Percentiles rank a stretch among this genome's conserved stretches.
These are phyloP conservation scores for Altica lythri DNA, from an alignment of 2,888 invertebrate genomes.

Conservation along the genomic window DNA sequence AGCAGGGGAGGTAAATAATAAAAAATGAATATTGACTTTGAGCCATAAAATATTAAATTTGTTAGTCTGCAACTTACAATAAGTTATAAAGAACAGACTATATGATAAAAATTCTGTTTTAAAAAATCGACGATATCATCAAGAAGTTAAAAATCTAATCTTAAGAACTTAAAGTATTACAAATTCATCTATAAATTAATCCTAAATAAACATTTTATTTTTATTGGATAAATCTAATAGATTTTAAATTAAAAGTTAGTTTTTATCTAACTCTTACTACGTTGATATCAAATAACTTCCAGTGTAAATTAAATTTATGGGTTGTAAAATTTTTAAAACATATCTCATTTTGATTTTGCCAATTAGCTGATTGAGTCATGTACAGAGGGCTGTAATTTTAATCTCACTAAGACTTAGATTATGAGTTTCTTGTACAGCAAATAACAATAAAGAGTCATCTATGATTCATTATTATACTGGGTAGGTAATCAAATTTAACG, in stretches of 20 bases:
- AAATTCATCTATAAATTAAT: too few species aligned
- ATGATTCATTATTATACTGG: constrained; percentile 13
- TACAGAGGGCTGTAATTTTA: constrained; percentile 14
- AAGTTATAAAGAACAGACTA: too few species aligned
- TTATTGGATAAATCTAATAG: too few species aligned
- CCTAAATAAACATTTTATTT: too few species aligned
- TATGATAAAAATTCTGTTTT: too few species aligned
- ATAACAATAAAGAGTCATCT: constrained; percentile 7
- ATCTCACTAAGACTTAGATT: constrained; percentile 3
- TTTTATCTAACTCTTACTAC: too few species aligned
- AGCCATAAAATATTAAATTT: constrained; percentile 7
- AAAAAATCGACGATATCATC: too few species aligned
- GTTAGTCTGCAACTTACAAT: too few species aligned
- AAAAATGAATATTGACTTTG: constrained; percentile 7
- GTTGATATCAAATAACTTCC: neutral
- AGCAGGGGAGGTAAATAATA: constrained; percentile 8
- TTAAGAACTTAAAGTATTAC: too few species aligned
- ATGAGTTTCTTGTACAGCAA: constrained; percentile 13
- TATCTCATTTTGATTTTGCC: constrained; percentile 19
- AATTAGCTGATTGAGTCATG: constrained; percentile 29
- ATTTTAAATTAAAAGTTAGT: too few species aligned
- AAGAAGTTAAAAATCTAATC: too few species aligned
- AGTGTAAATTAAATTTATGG: constrained; percentile 9
- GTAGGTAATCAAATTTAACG: constrained; percentile 14
- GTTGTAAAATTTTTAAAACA: constrained; percentile 3